phyloP scores from a whole-genome alignment of 2,888 invertebrate genomes.

The Itoplectis maculator region DNA sequence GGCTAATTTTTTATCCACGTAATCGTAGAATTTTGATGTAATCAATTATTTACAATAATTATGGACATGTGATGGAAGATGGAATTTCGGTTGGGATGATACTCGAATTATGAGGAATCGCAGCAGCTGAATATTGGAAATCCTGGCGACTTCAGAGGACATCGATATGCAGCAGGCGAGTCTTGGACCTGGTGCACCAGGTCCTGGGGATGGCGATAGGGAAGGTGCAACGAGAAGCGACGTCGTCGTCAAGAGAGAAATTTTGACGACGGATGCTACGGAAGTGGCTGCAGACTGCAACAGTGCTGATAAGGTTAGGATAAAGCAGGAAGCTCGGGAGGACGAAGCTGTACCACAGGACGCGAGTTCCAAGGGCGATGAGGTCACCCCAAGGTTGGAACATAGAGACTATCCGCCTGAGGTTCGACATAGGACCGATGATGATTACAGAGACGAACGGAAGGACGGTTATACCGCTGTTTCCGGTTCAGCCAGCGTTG shows the following conservation, averaged over 20 bases:
- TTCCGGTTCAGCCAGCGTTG: slow-evolving; percentile 6
- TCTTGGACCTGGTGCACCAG: slow-evolving; percentile 69
- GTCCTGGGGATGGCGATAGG: slow-evolving; percentile 7
- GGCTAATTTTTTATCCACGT: neutral
- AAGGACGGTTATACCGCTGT: slow-evolving; percentile 35
- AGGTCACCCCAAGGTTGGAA: slow-evolving; percentile 16
- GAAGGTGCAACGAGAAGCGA: slow-evolving; percentile 57
- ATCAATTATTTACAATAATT: too few relatives aligned
- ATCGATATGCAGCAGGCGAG: slow-evolving; percentile 79
- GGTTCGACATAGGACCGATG: too few relatives aligned
- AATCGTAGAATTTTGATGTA: too few relatives aligned
- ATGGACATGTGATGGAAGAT: neutral
- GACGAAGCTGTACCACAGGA: slow-evolving; percentile 32
- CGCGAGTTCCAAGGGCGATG: slow-evolving; percentile 16
- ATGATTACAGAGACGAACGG: slow-evolving; percentile 46
- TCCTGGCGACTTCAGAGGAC: slow-evolving; percentile 4
- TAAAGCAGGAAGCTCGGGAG: slow-evolving; percentile 76
- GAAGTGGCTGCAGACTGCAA: slow-evolving; percentile 48
- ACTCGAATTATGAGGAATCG: slow-evolving; percentile 15
- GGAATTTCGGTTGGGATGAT: neutral
- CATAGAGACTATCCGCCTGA: slow-evolving; percentile 25
- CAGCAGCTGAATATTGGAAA: neutral
- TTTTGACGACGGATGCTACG: slow-evolving; percentile 48
- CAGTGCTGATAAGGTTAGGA: slow-evolving; percentile 70
- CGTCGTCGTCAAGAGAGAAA: slow-evolving; percentile 70